Evolutionary conservation across 2,113 vertebrate genomes (phyloP), one percentile per base, ranked within the genome.

Genomic region (Nothocercus nigrocapillus): DNA sequence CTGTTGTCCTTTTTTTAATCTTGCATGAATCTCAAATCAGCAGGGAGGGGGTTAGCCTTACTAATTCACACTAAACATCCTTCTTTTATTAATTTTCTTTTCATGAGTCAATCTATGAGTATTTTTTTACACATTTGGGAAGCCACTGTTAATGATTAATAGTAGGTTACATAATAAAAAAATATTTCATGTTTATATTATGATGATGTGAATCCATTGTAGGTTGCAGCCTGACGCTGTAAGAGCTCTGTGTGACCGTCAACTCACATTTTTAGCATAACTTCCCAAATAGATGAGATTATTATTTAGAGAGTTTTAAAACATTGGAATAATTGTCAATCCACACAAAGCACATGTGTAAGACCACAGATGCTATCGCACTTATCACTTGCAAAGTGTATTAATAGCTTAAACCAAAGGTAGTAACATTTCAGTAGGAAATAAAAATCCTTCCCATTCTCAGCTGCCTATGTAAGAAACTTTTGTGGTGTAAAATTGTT

Each of bases 1-100:
- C 94, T 70, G 63, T 96, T 94, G 89, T 87, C 82, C 89, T 15
- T 58, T 90, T 97, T 97, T 91, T 94, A 93, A 91, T 88, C 86
- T 68, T 44, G 67, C 58, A 20, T 56, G 88, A 81, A 70, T 84
- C 89, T 92, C 61, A 51, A 80, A 40, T 67, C 85, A 91, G 67
- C 81, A 14, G 6, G 36, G 64, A 59, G 12, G 2, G 68, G 70
- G 53, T 47, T 78, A 51, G 89, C 70, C 49, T 75, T 34, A 56
- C 75, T 85, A 63, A 69, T n/a, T 92, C 77, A 40, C 62, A 24
- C 79, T 73, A 30, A 91, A 21, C 22, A 27, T 54, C 53, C 89
- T 45, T 62, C 64, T 70, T 94, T 75, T 72, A 44, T 73, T 90
- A 64, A 56, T 90, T 95, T 95, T 73, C 66, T 69, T 64, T 61